Evolutionary conservation across 2,113 vertebrate genomes (phyloP), one percentile per base, ranked within the genome.

Genomic region (Calyptommatus sinebrachiatus): DNA sequence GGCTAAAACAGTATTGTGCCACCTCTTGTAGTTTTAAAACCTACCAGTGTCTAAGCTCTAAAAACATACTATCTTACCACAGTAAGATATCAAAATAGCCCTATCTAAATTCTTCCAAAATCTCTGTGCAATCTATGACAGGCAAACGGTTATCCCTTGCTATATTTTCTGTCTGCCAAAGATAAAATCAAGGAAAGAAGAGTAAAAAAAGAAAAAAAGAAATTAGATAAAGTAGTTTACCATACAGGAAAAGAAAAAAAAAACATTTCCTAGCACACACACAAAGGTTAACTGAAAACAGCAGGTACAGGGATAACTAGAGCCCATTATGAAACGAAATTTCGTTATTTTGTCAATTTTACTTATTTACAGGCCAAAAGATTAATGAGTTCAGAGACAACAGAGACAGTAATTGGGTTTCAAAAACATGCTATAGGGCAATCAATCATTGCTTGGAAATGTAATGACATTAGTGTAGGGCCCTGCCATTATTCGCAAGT

Each of bases 271-370:
- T 96, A 96, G 96, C 94, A 95, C 94, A 91, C 94, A 91, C 89
- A 94, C 96, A 66, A 94, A 97, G 96, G 95, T 96, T 97, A 98
- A 97, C 94, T 94, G 91, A 94, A 92, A 83, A 91, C 96, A 97
- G 96, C 96, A 96, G 94, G 94, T 95, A 95, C 94, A 96, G 96
- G 96, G 94, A 96, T 96, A 97, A 96, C 95, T 96, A 95, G 94
- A 96, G 96, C 91, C 94, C 93, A 95, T 96, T 97, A 97, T 98
- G 97, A 97, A 95, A 96, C 35, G 95, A 97, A 99, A 99, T 97
- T 94, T 95, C 95, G 96, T 99, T 97, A 99, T 97, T 98, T 97
- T 95, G 96, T 97, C 97, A 97, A 97, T 98, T 97, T 96, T 96
- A 96, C 95, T 98, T 98, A 97, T 97, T 99, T 98, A 98, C 96